Conservation (phyloP, 2,113 vertebrate genomes). For the Gymnogyps californianus region DNA sequence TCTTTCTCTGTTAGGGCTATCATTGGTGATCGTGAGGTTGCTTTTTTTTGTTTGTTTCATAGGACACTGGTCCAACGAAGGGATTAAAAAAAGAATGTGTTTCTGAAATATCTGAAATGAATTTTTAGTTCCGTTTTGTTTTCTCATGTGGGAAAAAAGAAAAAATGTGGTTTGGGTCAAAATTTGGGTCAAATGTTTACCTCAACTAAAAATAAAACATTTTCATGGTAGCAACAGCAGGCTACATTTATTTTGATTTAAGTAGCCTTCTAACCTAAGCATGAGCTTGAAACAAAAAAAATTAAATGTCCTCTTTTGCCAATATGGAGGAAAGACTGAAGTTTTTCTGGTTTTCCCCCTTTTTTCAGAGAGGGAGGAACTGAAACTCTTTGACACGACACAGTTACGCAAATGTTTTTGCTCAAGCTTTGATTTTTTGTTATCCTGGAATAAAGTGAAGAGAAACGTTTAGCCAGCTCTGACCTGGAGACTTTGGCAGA, state of each 20-base stretch:
- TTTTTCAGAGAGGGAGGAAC: not conserved
- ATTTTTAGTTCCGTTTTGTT: not conserved
- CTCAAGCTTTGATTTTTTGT: not conserved
- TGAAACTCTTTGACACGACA: not conserved
- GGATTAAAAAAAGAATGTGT: not conserved
- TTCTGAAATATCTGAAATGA: not conserved
- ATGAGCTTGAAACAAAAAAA: not conserved
- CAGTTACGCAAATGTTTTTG: not conserved
- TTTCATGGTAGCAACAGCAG: not conserved
- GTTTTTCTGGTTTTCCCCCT: not conserved
- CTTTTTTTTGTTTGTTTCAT: not conserved
- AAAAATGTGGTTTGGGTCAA: not conserved
- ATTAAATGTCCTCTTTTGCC: not conserved
- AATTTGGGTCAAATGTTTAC: not conserved
- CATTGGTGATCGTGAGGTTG: not conserved
- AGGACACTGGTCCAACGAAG: not conserved
- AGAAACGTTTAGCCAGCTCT: not conserved
- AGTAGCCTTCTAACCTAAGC: not conserved
- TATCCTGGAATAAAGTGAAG: not conserved
- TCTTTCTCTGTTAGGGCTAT: not conserved
- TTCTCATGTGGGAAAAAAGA: not conserved
- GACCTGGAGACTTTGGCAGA: not conserved
- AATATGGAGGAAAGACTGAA: not conserved
- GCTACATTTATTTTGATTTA: not conserved
- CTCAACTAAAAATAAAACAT: not conserved